These are phyloP conservation scores for Gryon sp. DNA, from an alignment of 1,140 invertebrate species.

Conservation along the genomic window DNA sequence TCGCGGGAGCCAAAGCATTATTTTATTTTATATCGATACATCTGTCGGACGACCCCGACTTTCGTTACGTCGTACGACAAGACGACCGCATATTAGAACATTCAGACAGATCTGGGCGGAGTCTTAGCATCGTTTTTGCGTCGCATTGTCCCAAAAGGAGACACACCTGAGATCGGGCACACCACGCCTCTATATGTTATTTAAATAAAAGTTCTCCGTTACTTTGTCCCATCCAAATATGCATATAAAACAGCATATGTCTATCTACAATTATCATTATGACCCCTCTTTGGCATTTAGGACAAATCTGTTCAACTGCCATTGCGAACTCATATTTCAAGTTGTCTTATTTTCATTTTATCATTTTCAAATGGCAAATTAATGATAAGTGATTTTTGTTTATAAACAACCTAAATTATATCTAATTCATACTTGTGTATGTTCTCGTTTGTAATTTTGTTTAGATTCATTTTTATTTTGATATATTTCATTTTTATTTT, in stretches of 20 bases:
- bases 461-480: too few species aligned
- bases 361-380: too few species aligned
- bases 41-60: slow-evolving; percentile 65
- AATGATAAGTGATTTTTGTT: too few species aligned
- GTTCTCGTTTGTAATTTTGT: too few species aligned
- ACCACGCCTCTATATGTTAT: slow-evolving; percentile 63
- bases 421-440: too few species aligned
- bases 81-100: slow-evolving; percentile 67
- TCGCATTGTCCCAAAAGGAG: slow-evolving; percentile 64
- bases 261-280: slow-evolving; percentile 42
- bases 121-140: slow-evolving; percentile 59
- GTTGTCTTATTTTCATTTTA: background rate
- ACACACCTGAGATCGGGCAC: slow-evolving; percentile 64
- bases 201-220: slow-evolving; percentile 52
- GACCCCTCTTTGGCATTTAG: slow-evolving; percentile 27
- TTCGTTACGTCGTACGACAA: slow-evolving; percentile 59
- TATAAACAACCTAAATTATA: too few species aligned
- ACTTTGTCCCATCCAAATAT: slow-evolving; percentile 57
- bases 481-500: too few species aligned
- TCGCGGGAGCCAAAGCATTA: slow-evolving; percentile 45
- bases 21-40: slow-evolving; percentile 67
- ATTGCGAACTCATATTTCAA: slow-evolving; percentile 50
- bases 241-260: slow-evolving; percentile 62
- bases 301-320: slow-evolving; percentile 40
- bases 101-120: slow-evolving; percentile 64